Percentiles rank a stretch among this genome's conserved stretches.
phyloP scores from a whole-genome alignment of 2,888 invertebrate genomes.

The Cancer borealis region DNA sequence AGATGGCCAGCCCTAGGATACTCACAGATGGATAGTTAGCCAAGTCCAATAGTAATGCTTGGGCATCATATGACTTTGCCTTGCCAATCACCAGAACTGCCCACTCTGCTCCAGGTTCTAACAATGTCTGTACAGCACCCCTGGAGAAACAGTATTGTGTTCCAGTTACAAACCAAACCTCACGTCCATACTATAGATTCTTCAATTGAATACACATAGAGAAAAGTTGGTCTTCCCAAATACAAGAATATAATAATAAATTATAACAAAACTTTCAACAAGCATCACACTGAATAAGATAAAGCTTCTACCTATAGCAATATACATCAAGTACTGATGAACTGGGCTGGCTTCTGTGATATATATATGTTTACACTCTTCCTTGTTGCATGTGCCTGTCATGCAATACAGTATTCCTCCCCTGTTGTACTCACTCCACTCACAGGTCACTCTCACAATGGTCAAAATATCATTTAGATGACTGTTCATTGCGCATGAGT shows the following conservation, averaged over 20 bases:
- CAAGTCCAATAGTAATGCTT: constrained; percentile 50
- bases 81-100: constrained; percentile 49
- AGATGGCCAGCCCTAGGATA: background rate
- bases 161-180: background rate
- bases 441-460: too few relatives aligned
- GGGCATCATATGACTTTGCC: background rate
- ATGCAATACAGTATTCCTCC: too few relatives aligned
- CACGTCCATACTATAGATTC: background rate
- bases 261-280: background rate
- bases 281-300: background rate
- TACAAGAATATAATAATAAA: background rate
- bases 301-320: background rate
- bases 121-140: background rate
- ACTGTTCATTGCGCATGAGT: too few relatives aligned
- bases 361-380: too few relatives aligned
- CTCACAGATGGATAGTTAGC: constrained; percentile 49
- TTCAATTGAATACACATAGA: background rate
- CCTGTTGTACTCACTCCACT: too few relatives aligned
- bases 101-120: background rate
- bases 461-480: too few relatives aligned
- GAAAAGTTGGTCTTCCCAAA: too few relatives aligned
- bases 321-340: background rate
- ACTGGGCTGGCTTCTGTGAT: too few relatives aligned
- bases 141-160: background rate
- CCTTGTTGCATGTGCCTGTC: too few relatives aligned